phyloP scores from a whole-genome alignment of 2,888 invertebrate genomes.

The Unio delphinus region DNA sequence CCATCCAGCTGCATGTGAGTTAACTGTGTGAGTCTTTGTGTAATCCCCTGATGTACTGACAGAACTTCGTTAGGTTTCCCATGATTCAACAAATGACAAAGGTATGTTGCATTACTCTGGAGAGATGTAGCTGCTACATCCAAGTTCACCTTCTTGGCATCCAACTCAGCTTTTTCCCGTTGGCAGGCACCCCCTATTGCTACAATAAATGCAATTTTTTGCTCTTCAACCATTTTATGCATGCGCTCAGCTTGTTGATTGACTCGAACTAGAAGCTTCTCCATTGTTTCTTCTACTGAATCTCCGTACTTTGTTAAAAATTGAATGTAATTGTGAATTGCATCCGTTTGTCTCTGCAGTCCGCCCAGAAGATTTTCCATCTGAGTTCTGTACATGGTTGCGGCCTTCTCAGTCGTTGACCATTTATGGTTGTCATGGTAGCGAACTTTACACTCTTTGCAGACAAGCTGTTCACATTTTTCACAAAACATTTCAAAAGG shows the following conservation, averaged over 20 bases:
- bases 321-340: slow-evolving; percentile 45
- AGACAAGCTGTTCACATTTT: slow-evolving; percentile 51
- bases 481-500: slow-evolving; percentile 49
- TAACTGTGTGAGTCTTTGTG: slow-evolving; percentile 51
- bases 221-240: slow-evolving; percentile 54
- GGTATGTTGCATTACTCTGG: slow-evolving; percentile 39
- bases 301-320: slow-evolving; percentile 50
- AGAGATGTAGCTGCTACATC: slow-evolving; percentile 40
- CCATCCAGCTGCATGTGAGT: slow-evolving; percentile 50
- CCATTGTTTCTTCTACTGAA: slow-evolving; percentile 34
- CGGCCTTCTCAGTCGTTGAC: slow-evolving; percentile 29
- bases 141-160: slow-evolving; percentile 37
- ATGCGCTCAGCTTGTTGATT: slow-evolving; percentile 50
- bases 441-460: slow-evolving; percentile 50
- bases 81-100: slow-evolving; percentile 40
- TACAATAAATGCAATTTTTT: slow-evolving; percentile 35
- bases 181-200: slow-evolving; percentile 35
- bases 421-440: slow-evolving; percentile 52
- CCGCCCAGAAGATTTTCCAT: slow-evolving; percentile 46
- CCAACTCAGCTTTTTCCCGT: slow-evolving; percentile 33
- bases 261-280: slow-evolving; percentile 30
- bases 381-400: slow-evolving; percentile 34
- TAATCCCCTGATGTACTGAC: slow-evolving; percentile 41
- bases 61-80: slow-evolving; percentile 60
- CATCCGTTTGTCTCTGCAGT: slow-evolving; percentile 45